Conservation (phyloP, 1,140 invertebrate genomes). For the Euura saliciscinereae region DNA sequence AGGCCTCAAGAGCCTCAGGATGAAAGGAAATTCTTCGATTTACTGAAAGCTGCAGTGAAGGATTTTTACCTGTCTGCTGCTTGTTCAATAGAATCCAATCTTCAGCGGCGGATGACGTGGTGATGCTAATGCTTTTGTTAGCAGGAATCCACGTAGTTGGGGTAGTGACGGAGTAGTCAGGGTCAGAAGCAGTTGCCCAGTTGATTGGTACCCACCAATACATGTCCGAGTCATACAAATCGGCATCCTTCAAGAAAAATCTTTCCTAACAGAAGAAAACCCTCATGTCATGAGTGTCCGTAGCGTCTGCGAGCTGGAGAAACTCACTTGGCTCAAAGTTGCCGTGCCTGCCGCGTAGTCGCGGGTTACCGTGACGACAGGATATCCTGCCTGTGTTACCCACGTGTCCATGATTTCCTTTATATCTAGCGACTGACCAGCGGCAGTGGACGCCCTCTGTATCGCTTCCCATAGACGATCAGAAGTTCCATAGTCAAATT, state of each 20-base stretch:
- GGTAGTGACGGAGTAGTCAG: constrained; percentile 57
- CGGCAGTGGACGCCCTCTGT: constrained; percentile 56
- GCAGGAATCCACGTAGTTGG: constrained; percentile 33
- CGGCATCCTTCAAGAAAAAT: constrained; percentile 53
- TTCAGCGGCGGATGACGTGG: constrained; percentile 28
- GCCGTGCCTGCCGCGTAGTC: constrained; percentile 51
- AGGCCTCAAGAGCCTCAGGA: too few relatives aligned
- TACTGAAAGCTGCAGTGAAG: too few relatives aligned
- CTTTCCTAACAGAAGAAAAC: constrained; percentile 41
- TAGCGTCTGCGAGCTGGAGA: background rate
- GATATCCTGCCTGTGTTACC: constrained; percentile 82
- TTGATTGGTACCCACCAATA: constrained; percentile 61
- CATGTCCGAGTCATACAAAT: constrained; percentile 33
- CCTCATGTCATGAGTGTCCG: constrained; percentile 2
- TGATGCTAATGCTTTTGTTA: background rate
- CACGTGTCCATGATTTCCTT: constrained; percentile 81
- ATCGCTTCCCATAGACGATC: constrained; percentile 75
- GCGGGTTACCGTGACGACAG: constrained; percentile 70
- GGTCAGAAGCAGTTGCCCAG: constrained; percentile 51
- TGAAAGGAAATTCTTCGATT: too few relatives aligned
- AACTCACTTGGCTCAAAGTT: constrained; percentile 56
- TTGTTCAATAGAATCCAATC: constrained; percentile 64
- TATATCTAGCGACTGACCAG: constrained; percentile 60
- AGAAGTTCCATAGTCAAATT: constrained; percentile 71
- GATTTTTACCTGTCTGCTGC: constrained; percentile 56